Percentiles rank a stretch among this genome's conserved stretches.
These are phyloP conservation scores for Lophochroa leadbeateri DNA, from an alignment of 2,113 vertebrate species.

Conservation along the genomic window DNA sequence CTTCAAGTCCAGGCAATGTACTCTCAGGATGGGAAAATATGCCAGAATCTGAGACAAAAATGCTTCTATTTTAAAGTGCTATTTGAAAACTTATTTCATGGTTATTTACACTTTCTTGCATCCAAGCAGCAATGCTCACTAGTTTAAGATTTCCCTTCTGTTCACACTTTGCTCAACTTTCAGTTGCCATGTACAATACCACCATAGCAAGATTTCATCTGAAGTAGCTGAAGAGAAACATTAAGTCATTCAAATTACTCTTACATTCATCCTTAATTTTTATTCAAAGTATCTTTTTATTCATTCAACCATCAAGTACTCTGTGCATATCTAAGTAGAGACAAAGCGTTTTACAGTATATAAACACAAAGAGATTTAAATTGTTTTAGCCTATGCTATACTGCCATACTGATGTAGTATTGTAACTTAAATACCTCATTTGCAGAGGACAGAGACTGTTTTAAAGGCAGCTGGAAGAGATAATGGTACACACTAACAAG, in stretches of 20 bases:
- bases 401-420: background rate
- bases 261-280: background rate
- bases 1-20: background rate
- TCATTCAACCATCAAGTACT: background rate
- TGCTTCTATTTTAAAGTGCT: background rate
- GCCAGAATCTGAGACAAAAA: background rate
- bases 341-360: background rate
- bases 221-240: background rate
- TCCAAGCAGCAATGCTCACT: background rate
- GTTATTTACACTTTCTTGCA: background rate
- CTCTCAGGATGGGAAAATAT: background rate
- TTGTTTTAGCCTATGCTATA: background rate
- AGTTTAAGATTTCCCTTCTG: background rate
- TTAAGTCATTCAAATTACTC: background rate
- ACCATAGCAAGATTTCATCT: background rate
- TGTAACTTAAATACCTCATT: background rate
- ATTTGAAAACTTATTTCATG: background rate
- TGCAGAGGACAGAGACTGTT: background rate
- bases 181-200: background rate
- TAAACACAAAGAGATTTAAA: background rate
- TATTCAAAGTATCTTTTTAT: background rate
- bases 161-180: background rate
- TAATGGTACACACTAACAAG: background rate
- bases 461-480: background rate
- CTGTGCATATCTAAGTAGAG: background rate